phyloP scores from a whole-genome alignment of 2,113 vertebrate genomes.

The Pantherophis guttatus region DNA sequence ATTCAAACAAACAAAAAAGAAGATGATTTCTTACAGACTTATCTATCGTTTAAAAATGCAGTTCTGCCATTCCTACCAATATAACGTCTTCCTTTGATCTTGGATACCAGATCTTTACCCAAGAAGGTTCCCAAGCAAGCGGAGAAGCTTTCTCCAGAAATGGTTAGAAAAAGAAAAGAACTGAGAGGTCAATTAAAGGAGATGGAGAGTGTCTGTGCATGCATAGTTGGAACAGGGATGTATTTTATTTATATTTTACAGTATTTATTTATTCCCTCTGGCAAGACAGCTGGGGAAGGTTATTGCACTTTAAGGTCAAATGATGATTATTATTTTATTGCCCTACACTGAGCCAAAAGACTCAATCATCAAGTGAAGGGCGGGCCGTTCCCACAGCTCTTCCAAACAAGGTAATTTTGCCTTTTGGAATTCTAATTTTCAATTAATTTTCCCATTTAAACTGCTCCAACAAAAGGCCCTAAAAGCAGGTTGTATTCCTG shows the following conservation, averaged over 20 bases:
- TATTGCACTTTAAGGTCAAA: background rate
- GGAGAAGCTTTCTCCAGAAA: background rate
- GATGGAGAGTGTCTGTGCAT: background rate
- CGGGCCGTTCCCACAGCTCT: background rate
- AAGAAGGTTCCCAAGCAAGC: background rate
- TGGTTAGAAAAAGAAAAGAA: background rate
- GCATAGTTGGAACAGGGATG: background rate
- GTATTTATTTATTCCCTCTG: background rate
- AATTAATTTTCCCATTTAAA: background rate
- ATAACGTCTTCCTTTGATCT: background rate
- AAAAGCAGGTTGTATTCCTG: background rate
- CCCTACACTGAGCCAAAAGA: background rate
- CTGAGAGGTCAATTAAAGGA: background rate
- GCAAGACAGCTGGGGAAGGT: background rate
- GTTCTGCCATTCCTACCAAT: background rate
- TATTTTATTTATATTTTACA: background rate
- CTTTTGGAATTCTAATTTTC: background rate
- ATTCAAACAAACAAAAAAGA: background rate
- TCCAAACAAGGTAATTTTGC: background rate
- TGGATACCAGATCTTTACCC: background rate
- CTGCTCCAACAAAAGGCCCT: background rate
- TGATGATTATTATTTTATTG: background rate
- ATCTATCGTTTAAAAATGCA: background rate
- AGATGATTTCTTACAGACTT: background rate
- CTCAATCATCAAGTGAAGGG: background rate